Evolutionary conservation across 2,113 vertebrate species (phyloP).

Genomic region (Hypomesus transpacificus): DNA sequence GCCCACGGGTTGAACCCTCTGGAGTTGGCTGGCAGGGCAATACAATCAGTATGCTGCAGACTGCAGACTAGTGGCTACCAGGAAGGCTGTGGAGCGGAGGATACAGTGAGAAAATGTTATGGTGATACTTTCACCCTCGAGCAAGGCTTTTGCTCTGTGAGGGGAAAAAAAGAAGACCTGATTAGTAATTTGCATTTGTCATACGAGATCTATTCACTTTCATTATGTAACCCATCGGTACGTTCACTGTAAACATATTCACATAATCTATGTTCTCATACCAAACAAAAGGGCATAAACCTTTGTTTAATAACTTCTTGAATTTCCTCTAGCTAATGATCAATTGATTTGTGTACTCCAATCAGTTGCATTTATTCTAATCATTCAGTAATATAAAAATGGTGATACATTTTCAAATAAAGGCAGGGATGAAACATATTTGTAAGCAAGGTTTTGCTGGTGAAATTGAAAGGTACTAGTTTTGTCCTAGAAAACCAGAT

Average conservation of each 20-base stretch:
- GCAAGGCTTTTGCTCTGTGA: conserved; percentile 21
- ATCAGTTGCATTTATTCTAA: no score
- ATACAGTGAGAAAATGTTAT: conserved; percentile 16
- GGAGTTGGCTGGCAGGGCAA: conserved; percentile 4
- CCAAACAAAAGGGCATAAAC: neutral
- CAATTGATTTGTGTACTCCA: no score
- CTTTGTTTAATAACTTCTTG: neutral
- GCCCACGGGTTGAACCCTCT: conserved; percentile 23
- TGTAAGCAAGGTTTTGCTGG: no score
- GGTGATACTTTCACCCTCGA: conserved; percentile 6
- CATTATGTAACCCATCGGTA: conserved; percentile 1
- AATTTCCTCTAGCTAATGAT: no score
- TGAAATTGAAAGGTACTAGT: no score
- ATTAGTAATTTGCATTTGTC: conserved; percentile 8
- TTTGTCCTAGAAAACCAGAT: no score
- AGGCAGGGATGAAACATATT: no score
- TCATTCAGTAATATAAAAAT: no score
- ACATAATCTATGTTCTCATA: conserved; percentile 1
- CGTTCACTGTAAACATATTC: conserved; percentile 2
- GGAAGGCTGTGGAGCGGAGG: conserved; percentile 13
- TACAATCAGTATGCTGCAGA: conserved; percentile 43
- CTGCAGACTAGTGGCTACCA: conserved; percentile 5
- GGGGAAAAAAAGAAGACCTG: neutral
- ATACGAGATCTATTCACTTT: neutral
- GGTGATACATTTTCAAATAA: no score